A percentile compares a stretch with the other conserved stretches of the same genome.
Conservation (phyloP, 2,797 vertebrate genomes). For the Perodicticus potto region DNA sequence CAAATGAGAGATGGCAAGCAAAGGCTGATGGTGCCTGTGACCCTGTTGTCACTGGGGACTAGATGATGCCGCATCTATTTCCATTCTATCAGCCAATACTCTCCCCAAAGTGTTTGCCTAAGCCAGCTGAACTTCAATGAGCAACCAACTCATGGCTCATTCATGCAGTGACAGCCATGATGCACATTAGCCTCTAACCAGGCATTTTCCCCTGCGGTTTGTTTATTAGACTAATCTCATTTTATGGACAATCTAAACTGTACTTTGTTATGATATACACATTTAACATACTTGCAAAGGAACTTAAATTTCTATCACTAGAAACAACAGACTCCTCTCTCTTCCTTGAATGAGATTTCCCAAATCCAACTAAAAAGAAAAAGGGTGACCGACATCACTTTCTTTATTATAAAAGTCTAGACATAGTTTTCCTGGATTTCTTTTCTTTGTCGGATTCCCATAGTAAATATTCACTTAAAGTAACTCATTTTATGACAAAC, state of each 20-base stretch:
- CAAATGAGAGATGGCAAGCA: not conserved
- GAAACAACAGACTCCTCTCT: not conserved
- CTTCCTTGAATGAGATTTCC: not conserved
- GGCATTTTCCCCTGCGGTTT: not conserved
- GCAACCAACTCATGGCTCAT: not conserved
- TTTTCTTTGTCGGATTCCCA: not conserved
- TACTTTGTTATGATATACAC: not conserved
- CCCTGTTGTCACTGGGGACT: not conserved
- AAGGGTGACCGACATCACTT: not conserved
- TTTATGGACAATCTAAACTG: not conserved
- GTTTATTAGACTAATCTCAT: not conserved
- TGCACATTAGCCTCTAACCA: not conserved
- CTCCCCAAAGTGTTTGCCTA: not conserved
- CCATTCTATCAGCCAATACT: too few relatives aligned
- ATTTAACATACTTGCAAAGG: not conserved
- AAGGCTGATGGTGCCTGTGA: not conserved
- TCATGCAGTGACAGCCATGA: not conserved
- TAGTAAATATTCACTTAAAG: not conserved
- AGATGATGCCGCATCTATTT: not conserved
- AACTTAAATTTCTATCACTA: not conserved
- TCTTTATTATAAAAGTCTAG: not conserved
- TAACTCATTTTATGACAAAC: conserved; percentile 3
- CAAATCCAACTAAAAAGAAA: not conserved
- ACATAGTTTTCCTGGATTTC: not conserved
- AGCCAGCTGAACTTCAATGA: not conserved